These are phyloP conservation scores for Listrodromus nycthemerus DNA, from an alignment of 2,888 invertebrate species.

Conservation along the genomic window DNA sequence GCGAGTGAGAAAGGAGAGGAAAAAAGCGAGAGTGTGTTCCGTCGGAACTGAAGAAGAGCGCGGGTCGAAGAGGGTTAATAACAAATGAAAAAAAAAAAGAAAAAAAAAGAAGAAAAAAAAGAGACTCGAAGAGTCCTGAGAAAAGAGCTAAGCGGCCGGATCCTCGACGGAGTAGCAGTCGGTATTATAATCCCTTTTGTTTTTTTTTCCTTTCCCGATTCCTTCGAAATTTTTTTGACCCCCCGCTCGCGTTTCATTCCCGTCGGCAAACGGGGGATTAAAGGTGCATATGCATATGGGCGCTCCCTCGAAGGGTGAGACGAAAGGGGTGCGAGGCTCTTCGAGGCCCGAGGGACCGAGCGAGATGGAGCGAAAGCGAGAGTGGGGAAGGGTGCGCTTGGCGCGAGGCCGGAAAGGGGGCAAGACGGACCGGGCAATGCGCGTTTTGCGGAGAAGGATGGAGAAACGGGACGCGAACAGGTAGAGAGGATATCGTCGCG, in stretches of 20 bases:
- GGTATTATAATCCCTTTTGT: constrained; percentile 59
- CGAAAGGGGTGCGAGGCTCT: constrained; percentile 61
- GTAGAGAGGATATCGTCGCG: constrained; percentile 62
- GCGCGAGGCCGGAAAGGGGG: constrained; percentile 30
- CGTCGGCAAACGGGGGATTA: constrained; percentile 55
- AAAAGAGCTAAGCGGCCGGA: constrained; percentile 62
- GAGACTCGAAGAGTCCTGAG: constrained; percentile 60
- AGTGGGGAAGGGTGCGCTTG: constrained; percentile 38
- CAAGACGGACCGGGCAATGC: constrained; percentile 44
- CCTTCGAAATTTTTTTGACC: constrained; percentile 62
- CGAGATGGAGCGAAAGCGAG: constrained; percentile 59
- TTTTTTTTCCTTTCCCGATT: constrained; percentile 68
- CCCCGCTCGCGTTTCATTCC: constrained; percentile 51
- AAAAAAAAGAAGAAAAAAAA: constrained; percentile 25
- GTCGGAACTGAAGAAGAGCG: constrained; percentile 63
- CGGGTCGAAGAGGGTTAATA: constrained; percentile 57
- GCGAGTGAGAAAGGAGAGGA: constrained; percentile 63
- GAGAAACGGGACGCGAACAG: constrained; percentile 35
- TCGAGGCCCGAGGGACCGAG: constrained; percentile 29
- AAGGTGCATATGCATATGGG: constrained; percentile 67
- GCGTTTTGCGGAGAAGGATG: constrained; percentile 55
- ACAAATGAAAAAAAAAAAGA: constrained; percentile 37
- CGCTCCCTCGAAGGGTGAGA: constrained; percentile 62
- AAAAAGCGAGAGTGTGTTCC: constrained; percentile 64
- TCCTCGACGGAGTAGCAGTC: constrained; percentile 38